Conservation (phyloP, 2,797 vertebrate species). For the Myotis planiceps region DNA sequence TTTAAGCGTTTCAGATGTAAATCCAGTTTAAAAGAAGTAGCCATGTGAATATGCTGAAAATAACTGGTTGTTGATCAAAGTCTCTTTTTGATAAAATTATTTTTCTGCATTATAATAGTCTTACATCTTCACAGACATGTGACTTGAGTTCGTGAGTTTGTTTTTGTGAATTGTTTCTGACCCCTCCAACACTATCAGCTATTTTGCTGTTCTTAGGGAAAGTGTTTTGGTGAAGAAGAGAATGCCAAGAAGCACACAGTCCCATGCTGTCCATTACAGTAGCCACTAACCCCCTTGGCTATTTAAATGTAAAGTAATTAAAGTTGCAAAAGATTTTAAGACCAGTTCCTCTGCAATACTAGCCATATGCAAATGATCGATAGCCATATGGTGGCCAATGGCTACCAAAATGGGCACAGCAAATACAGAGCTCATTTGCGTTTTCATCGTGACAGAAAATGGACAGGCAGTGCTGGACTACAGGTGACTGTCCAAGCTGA, state of each 20-base stretch:
- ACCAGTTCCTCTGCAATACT: not conserved
- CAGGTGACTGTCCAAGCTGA: not conserved
- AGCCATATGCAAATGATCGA: not conserved
- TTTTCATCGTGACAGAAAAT: not conserved
- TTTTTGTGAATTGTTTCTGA: not conserved
- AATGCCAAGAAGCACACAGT: not conserved
- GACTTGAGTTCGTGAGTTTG: not conserved
- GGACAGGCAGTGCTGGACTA: not conserved
- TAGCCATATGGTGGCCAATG: not conserved
- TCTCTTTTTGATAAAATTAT: not conserved
- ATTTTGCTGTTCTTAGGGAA: not conserved
- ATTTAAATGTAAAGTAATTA: not conserved
- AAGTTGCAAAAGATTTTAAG: not conserved
- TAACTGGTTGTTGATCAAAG: constrained; percentile 11
- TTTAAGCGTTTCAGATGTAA: not conserved
- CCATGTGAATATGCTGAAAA: not conserved
- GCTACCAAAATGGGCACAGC: not conserved
- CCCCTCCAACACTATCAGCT: not conserved
- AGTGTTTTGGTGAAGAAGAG: not conserved
- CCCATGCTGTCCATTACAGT: not conserved
- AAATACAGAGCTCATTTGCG: not conserved
- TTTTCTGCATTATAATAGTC: not conserved
- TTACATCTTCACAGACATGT: not conserved
- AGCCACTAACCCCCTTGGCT: not conserved
- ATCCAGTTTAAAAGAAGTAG: not conserved